Evolutionary conservation across 2,888 invertebrate genomes (phyloP), one percentile per base, ranked within the genome.

Genomic region (Heliconius hortense): DNA sequence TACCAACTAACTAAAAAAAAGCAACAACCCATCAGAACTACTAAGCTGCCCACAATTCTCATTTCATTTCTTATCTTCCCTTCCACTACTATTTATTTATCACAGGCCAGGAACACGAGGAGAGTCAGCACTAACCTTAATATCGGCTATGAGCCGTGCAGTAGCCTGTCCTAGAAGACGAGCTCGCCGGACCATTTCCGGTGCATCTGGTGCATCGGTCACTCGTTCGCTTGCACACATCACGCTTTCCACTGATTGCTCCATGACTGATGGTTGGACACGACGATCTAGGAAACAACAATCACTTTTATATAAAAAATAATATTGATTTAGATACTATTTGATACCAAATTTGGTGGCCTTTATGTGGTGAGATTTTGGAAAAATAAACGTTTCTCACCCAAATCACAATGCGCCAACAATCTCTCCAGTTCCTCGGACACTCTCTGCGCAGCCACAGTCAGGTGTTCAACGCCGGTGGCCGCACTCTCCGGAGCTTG

Each of bases 181-280:
- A 0, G 99, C 99, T 86, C 99, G 98, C 0, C 96, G 96, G 66
- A 99, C 97, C 99, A 99, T 99, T 90, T 99, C 98, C 11, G 96
- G 96, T 0, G 98, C 96, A 90, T 98, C 97, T 0, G 97, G 97
- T 21, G 97, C 97, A 5, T 97, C 96, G 76, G 97, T 96, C 70
- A 99, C 94, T 69, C 97, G 96, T 88, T 99, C 98, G 7, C 98
- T 98, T 13, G 98, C 98, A 4, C 96, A 95, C 85, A 99, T 95
- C 81, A 99, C 98, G 60, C 96, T 97, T 89, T 99, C 98, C 18
- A 99, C 98, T 43, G 96, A 97, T 69, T 94, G 92, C 86, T 98
- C 97, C 80, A 98, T 96, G 11, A 96, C 94, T 0, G 95, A 94
- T 74, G 96, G 96, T 79, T 95, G 95, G 0, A 95, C 96, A 64